A percentile compares a stretch with the other conserved stretches of the same genome.
These are phyloP conservation scores for Misgurnus anguillicaudatus DNA, from an alignment of 2,113 vertebrate genomes.

Conservation along the genomic window DNA sequence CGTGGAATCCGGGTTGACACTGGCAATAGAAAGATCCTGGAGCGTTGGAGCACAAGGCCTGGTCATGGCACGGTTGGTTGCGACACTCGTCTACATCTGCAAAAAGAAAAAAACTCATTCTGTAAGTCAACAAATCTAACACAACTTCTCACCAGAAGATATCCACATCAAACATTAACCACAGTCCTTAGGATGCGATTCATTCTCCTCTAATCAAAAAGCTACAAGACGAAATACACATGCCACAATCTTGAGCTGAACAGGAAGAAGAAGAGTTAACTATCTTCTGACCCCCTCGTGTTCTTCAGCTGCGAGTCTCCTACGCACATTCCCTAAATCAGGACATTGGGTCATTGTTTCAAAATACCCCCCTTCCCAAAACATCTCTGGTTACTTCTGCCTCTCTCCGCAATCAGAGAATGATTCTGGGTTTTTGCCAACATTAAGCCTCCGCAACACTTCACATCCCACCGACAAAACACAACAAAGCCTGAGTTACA, in stretches of 20 bases:
- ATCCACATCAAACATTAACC: neutral
- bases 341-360: conserved; percentile 60
- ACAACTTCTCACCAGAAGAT: neutral
- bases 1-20: conserved; percentile 77
- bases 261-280: conserved; percentile 32
- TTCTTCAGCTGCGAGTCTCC: conserved; percentile 52
- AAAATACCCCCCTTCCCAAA: conserved; percentile 20
- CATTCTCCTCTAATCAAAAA: neutral
- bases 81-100: conserved; percentile 83
- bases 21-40: conserved; percentile 84
- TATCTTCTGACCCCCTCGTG: conserved; percentile 35
- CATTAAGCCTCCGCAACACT: conserved; percentile 32
- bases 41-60: conserved; percentile 78
- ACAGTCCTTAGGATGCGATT: neutral
- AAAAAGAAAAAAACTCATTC: conserved; percentile 5
- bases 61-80: conserved; percentile 77
- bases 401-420: conserved; percentile 36
- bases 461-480: conserved; percentile 10
- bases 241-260: neutral
- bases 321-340: conserved; percentile 54
- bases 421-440: conserved; percentile 23
- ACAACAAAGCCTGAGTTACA: conserved; percentile 12
- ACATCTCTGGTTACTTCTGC: neutral
- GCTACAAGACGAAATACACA: neutral
- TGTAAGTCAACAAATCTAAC: conserved; percentile 25